Percentiles rank a stretch among this genome's conserved stretches.
Conservation (phyloP, 2,888 invertebrate genomes). For the Noctua fimbriata region DNA sequence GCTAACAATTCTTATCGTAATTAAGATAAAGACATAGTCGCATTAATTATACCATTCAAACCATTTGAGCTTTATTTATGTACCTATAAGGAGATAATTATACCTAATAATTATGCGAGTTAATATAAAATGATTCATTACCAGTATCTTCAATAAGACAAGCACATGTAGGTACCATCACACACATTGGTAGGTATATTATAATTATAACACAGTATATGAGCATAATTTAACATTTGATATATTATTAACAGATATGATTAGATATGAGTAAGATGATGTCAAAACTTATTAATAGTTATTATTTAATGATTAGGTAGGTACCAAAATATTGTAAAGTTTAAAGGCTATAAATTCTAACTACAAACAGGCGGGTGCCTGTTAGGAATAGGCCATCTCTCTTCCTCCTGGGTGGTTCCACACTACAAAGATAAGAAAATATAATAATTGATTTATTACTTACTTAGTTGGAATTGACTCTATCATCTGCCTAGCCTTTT, state of each 20-base stretch:
- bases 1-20: constrained; percentile 28
- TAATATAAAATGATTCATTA: constrained; percentile 53
- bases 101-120: constrained; percentile 43
- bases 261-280: constrained; percentile 34
- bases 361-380: background rate
- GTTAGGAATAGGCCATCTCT: background rate
- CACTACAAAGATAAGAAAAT: constrained; percentile 20
- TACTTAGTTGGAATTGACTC: too few species aligned
- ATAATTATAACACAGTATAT: constrained; percentile 9
- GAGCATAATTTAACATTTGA: constrained; percentile 41
- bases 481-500: too few species aligned
- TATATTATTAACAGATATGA: constrained; percentile 32
- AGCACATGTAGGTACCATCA: constrained; percentile 20
- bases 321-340: constrained; percentile 2
- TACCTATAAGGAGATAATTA: constrained; percentile 49
- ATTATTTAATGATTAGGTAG: constrained; percentile 3
- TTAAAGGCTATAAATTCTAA: constrained; percentile 9
- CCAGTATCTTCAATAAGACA: constrained; percentile 25
- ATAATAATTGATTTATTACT: constrained; percentile 2
- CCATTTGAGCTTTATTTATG: constrained; percentile 51
- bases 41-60: constrained; percentile 47
- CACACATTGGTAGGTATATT: constrained; percentile 17
- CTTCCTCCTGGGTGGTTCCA: constrained; percentile 37
- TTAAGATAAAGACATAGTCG: constrained; percentile 49
- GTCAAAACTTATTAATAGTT: constrained; percentile 49